Percentiles rank a stretch among this genome's conserved stretches.
phyloP scores from a whole-genome alignment of 2,797 vertebrate genomes.

The Austrolebias charrua region DNA sequence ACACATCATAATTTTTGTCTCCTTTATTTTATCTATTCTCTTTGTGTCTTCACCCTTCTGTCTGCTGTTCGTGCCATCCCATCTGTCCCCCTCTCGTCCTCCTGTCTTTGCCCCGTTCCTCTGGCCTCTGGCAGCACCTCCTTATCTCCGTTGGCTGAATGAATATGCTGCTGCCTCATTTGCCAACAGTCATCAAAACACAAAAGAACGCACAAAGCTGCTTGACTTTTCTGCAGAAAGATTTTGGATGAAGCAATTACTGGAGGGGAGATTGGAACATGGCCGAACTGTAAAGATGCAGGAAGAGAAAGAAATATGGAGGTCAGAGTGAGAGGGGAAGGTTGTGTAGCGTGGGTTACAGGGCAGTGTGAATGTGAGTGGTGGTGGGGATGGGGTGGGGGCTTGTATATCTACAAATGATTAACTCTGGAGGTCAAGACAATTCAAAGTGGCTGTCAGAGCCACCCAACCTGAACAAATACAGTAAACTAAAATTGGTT shows the following conservation, averaged over 20 bases:
- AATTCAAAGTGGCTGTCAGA: no score
- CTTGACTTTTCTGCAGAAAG: conserved; percentile 50
- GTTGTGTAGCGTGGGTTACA: conserved; percentile 1
- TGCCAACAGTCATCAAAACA: conserved; percentile 67
- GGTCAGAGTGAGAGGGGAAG: neutral
- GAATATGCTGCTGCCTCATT: conserved; percentile 67
- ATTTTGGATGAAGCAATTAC: conserved; percentile 70
- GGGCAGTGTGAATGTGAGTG: conserved; percentile 1
- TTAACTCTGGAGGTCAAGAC: no score
- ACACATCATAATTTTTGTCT: neutral
- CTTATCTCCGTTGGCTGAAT: conserved; percentile 65
- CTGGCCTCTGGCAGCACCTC: conserved; percentile 47
- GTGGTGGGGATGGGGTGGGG: no score
- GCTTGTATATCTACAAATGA: no score
- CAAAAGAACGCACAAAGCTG: conserved; percentile 63
- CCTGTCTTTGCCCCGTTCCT: conserved; percentile 27
- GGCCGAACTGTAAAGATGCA: conserved; percentile 51
- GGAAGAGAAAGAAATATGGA: conserved; percentile 3
- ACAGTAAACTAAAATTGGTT: no score
- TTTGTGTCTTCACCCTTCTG: conserved; percentile 3
- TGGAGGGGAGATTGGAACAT: conserved; percentile 58
- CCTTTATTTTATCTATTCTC: conserved; percentile 6
- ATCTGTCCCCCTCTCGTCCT: neutral
- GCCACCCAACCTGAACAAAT: no score
- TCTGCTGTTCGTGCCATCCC: neutral